Conservation (phyloP, 2,888 invertebrate species). For the Tipula lateralis region DNA sequence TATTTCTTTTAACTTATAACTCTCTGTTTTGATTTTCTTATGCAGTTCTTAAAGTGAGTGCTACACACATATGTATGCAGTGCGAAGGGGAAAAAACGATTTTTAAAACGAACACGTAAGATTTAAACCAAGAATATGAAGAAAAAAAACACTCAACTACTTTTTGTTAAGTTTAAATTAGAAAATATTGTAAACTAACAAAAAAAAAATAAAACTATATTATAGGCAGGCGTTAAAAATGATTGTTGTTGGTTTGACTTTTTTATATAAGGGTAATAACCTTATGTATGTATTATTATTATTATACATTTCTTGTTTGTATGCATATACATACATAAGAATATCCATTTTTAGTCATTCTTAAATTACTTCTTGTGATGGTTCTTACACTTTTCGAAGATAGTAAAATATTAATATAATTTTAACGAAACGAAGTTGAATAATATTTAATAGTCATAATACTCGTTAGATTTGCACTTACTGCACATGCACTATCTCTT, state of each 20-base stretch:
- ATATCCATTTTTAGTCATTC: not conserved
- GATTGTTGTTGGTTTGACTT: conserved; percentile 19
- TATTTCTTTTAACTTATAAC: not conserved
- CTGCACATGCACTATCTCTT: not conserved
- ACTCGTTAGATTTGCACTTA: not conserved
- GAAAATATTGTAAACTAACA: conserved; percentile 21
- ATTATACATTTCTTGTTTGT: not conserved
- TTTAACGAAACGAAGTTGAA: not conserved
- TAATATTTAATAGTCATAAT: not conserved
- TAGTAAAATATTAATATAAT: not conserved
- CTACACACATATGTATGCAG: not conserved
- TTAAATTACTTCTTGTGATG: not conserved
- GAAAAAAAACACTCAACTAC: not conserved
- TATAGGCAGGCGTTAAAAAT: conserved; percentile 24
- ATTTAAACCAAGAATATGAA: not conserved
- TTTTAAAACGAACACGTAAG: not conserved
- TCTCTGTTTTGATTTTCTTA: conserved; percentile 12
- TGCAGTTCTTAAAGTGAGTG: conserved; percentile 14
- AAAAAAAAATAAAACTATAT: not conserved
- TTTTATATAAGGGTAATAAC: not conserved
- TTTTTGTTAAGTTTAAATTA: not conserved
- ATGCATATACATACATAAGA: not conserved
- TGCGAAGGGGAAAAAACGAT: not conserved
- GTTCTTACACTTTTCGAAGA: not conserved
- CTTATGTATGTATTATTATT: not conserved